Evolutionary conservation across 37 sponge, comb jelly and placozoan genomes (phyloP).

Genomic region (Chondrosia reniformis): DNA sequence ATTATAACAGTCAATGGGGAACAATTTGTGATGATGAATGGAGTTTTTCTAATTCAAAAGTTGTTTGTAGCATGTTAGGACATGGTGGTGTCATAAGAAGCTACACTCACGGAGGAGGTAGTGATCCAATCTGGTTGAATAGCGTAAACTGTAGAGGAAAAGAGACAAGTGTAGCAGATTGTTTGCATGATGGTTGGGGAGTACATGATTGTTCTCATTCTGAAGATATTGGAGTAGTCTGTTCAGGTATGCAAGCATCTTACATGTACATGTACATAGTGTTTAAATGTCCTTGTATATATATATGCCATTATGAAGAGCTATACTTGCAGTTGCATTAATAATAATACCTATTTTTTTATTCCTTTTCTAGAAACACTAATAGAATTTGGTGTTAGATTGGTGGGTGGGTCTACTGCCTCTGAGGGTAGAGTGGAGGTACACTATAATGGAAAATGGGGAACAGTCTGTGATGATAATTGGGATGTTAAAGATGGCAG

Average conservation of each 20-base stretch:
- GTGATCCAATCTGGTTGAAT: neutral
- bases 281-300: too few species aligned
- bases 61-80: conserved; percentile 39
- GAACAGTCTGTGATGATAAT: conserved; percentile 2
- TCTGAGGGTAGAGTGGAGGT: conserved; percentile 15
- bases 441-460: conserved; percentile 3
- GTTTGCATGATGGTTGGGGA: neutral
- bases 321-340: too few species aligned
- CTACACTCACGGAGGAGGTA: neutral
- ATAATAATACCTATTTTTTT: too few species aligned
- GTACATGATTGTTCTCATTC: neutral
- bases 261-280: too few species aligned
- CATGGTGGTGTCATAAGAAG: conserved; percentile 5
- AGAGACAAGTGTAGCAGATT: neutral
- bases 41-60: conserved; percentile 24
- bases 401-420: conserved; percentile 24
- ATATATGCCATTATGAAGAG: too few species aligned
- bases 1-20: conserved; percentile 34
- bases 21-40: conserved; percentile 27
- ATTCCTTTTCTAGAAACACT: too few species aligned
- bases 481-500: neutral
- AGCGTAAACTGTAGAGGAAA: neutral
- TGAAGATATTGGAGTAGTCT: conserved; percentile 13
- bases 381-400: too few species aligned
- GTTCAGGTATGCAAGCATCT: conserved; percentile 7